Base-by-base conservation (phyloP, 1,140 invertebrate genomes). In the Micrasema minimum region DNA sequence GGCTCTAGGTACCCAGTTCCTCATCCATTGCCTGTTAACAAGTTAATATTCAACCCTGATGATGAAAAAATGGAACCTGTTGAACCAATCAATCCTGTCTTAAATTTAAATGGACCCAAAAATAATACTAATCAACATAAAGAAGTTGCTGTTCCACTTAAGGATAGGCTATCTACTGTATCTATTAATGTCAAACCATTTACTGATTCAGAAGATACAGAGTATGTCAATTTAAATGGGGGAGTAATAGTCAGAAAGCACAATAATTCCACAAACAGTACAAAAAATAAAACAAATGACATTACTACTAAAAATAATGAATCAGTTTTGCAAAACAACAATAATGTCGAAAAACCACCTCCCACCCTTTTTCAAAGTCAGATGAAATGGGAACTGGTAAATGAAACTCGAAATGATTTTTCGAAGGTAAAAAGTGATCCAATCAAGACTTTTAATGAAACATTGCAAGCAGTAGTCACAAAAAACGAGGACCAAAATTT, bases 21-120 rank as follows among this genome's bases (percentile, higher is more conserved):
- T 45, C 88, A 90, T 77, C 88, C 88, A 9, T 87, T 91, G 75
- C 89, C 89, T 1, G 87, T 91, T 2, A 88, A 91, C 74, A 91
- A 90, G 82, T 88, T 91, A 55, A 83, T 84, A 67, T 76, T 82
- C 51, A 82, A 66, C 76, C 80, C 45, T 14, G 22, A 53, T 0
- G 78, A 69, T 26, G 67, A 69, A 45, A 11, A 12, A n/a, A 35
- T 62, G 6, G 59, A 50, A 22, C 65, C 38, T 1, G 45, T 43
- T 16, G 53, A 72, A 43, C 38, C 48, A 0, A 62, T n/a, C 4
- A 57, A 71, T 59, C 22, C 66, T 2, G 69, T 41, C 51, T 45
- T 64, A 23, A 64, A 38, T 31, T 51, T 66, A 26, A 9, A 46
- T 31, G 26, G 26, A 31, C 2, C 26, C 35, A 66, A 65, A 22